Percentiles rank a stretch among this genome's conserved stretches.
These are phyloP conservation scores for Onychorhynchus coronatus DNA, from an alignment of 2,113 vertebrate genomes.

Conservation along the genomic window DNA sequence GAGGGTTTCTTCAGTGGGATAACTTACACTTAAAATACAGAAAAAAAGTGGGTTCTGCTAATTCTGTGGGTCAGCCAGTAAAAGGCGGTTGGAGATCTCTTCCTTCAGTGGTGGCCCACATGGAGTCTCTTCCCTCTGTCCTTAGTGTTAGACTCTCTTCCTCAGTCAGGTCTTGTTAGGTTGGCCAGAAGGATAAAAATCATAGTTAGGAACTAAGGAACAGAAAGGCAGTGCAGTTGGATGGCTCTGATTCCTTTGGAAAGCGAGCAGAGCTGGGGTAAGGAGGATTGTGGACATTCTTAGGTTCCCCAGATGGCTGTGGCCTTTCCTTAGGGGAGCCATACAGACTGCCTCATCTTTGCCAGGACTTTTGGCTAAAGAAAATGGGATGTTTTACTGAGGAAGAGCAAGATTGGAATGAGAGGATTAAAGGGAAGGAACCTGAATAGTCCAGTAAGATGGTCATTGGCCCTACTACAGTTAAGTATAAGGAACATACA, in stretches of 20 bases:
- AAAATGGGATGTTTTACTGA: background rate
- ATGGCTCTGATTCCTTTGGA: background rate
- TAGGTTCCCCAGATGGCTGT: background rate
- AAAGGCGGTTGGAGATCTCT: background rate
- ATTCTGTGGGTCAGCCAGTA: background rate
- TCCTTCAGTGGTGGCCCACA: background rate
- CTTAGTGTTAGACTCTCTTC: background rate
- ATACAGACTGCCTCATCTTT: background rate
- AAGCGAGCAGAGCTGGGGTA: accelerated
- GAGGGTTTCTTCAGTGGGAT: background rate
- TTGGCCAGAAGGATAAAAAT: background rate
- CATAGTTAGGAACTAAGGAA: background rate
- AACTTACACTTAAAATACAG: background rate
- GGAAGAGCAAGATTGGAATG: background rate
- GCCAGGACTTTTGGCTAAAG: background rate
- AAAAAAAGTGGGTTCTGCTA: background rate
- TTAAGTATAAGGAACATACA: background rate
- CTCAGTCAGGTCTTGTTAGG: background rate
- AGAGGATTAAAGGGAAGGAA: background rate
- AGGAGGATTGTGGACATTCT: background rate
- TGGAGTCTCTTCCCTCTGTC: background rate
- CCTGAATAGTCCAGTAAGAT: background rate
- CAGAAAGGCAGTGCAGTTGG: background rate
- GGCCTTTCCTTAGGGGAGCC: background rate
- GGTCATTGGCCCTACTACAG: accelerated